A percentile compares a stretch with the other conserved stretches of the same genome.
phyloP scores from a whole-genome alignment of 2,113 vertebrate genomes.

The Narcine bancroftii region DNA sequence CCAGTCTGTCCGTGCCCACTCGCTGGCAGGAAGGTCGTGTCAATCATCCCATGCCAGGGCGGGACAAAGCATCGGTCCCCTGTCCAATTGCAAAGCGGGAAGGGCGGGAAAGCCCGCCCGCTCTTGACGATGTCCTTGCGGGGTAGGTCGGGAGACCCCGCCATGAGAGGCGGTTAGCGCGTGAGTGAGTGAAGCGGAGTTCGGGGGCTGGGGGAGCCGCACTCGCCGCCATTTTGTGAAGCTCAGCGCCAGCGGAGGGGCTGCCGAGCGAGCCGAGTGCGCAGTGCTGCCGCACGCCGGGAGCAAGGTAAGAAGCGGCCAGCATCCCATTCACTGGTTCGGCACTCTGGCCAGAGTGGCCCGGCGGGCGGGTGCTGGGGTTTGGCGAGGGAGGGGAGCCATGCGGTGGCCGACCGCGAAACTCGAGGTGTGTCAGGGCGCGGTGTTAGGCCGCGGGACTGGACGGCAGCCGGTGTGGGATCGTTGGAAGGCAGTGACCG shows the following conservation, averaged over 20 bases:
- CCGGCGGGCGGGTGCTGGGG: slow-evolving; percentile 36
- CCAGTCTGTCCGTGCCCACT: too few species aligned
- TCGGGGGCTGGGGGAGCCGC: slow-evolving; percentile 41
- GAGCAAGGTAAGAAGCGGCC: slow-evolving; percentile 14
- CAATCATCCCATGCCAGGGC: slow-evolving; percentile 40
- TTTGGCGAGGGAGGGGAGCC: slow-evolving; percentile 39
- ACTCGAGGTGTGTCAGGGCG: slow-evolving; percentile 34
- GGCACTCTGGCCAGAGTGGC: slow-evolving; percentile 45
- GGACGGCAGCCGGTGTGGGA: slow-evolving; percentile 43
- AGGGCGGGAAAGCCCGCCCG: neutral
- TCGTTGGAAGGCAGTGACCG: slow-evolving; percentile 64
- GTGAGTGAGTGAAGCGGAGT: slow-evolving; percentile 39
- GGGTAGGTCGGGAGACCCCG: slow-evolving; percentile 69
- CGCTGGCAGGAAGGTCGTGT: neutral
- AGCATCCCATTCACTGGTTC: slow-evolving; percentile 48
- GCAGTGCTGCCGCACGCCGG: slow-evolving; percentile 37
- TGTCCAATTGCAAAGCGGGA: neutral
- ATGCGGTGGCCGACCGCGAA: slow-evolving; percentile 42
- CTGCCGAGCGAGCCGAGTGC: slow-evolving; percentile 36
- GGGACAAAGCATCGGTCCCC: neutral
- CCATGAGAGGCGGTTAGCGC: slow-evolving; percentile 21
- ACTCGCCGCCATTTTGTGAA: slow-evolving; percentile 38
- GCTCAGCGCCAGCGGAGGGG: slow-evolving; percentile 33
- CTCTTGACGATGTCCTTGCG: slow-evolving; percentile 51
- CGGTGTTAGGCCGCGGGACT: slow-evolving; percentile 43